phyloP scores from a whole-genome alignment of 2,797 vertebrate species.

The Cheirogaleus major region DNA sequence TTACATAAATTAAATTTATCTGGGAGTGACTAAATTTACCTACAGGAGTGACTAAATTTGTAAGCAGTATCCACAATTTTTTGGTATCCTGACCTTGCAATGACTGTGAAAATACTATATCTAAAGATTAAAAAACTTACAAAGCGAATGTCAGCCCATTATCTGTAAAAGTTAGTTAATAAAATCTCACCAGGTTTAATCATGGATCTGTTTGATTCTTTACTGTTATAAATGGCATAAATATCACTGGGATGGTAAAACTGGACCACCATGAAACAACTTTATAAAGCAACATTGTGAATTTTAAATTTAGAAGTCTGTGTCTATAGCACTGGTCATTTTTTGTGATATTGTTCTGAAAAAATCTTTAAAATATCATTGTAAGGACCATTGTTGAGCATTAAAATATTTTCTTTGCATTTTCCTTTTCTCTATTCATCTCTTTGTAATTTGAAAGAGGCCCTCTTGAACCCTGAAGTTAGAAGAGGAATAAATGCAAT shows the following conservation, averaged over 20 bases:
- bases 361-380: background rate
- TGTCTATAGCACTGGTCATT: background rate
- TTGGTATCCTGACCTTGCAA: background rate
- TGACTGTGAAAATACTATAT: background rate
- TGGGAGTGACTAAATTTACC: background rate
- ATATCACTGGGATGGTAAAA: background rate
- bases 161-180: slow-evolving; percentile 35
- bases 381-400: background rate
- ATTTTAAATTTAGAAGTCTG: slow-evolving; percentile 21
- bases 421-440: background rate
- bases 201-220: slow-evolving; percentile 15
- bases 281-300: background rate
- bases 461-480: background rate
- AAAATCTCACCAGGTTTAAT: background rate
- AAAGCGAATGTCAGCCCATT: background rate
- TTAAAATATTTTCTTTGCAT: background rate
- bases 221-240: background rate
- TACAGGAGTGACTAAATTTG: background rate
- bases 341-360: background rate
- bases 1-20: background rate
- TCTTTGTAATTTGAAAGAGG: background rate
- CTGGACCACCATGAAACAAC: background rate
- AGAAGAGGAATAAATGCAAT: background rate
- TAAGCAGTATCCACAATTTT: background rate
- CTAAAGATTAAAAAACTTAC: background rate